Conservation (phyloP, 2,888 invertebrate genomes). For the Himalopsyche anomala region DNA sequence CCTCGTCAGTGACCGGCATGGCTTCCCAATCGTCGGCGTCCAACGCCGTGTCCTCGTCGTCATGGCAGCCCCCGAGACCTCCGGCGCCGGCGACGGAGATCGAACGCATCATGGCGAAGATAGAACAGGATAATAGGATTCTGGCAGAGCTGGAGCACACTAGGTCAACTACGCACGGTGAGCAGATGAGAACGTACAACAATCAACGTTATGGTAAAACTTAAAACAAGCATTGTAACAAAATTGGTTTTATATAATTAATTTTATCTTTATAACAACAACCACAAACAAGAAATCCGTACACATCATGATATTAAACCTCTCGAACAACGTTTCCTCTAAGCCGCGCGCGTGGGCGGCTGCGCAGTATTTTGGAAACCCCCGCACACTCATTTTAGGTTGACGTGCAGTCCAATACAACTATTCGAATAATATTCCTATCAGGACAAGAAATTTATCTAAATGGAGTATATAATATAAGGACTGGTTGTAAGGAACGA, state of each 20-base stretch:
- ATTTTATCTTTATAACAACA: slow-evolving; percentile 27
- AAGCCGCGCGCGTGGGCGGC: too few relatives aligned
- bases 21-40: slow-evolving; percentile 72
- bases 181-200: slow-evolving; percentile 49
- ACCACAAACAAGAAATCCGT: too few relatives aligned
- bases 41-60: slow-evolving; percentile 72
- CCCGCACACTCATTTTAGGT: too few relatives aligned
- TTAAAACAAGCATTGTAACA: slow-evolving; percentile 47
- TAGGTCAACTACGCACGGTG: slow-evolving; percentile 83
- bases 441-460: too few relatives aligned
- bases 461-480: too few relatives aligned
- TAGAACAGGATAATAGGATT: slow-evolving; percentile 93
- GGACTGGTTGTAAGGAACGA: too few relatives aligned
- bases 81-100: slow-evolving; percentile 83
- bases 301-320: too few relatives aligned
- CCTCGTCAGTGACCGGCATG: slow-evolving; percentile 68
- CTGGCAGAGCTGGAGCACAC: slow-evolving; percentile 93
- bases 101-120: slow-evolving; percentile 96
- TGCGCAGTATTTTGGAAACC: too few relatives aligned
- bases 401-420: too few relatives aligned
- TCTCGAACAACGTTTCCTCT: too few relatives aligned
- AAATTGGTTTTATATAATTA: background rate
- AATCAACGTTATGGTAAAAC: slow-evolving; percentile 41
- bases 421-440: too few relatives aligned
- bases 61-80: slow-evolving; percentile 70